Evolutionary conservation across 2,797 vertebrate genomes (phyloP).

Genomic region (Pterois miles): DNA sequence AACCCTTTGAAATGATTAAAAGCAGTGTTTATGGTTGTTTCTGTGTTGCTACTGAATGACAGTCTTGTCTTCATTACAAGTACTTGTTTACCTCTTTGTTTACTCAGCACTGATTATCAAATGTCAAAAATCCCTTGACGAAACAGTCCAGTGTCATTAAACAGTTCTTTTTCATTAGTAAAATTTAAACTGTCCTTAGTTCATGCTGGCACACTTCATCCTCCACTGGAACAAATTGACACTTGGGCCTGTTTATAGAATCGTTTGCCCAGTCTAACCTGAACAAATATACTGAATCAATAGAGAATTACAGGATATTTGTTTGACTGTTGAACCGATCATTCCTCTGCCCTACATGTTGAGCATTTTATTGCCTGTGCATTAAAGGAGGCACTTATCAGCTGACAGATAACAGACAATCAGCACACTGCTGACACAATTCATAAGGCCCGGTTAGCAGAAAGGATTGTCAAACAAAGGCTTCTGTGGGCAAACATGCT

Average conservation of each 20-base stretch:
- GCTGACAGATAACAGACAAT: conserved; percentile 82
- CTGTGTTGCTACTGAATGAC: neutral
- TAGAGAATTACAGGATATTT: conserved; percentile 77
- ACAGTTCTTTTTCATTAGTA: conserved; percentile 26
- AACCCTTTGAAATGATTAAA: conserved; percentile 3
- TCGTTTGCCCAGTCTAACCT: conserved; percentile 62
- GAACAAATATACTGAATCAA: conserved; percentile 79
- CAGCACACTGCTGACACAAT: conserved; percentile 82
- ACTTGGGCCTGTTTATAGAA: conserved; percentile 57
- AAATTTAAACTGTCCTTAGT: conserved; percentile 34
- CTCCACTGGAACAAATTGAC: conserved; percentile 56
- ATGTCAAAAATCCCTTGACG: conserved; percentile 5
- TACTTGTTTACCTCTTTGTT: conserved; percentile 17
- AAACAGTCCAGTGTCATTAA: conserved; percentile 20
- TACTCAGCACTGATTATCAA: neutral
- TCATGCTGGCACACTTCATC: conserved; percentile 41
- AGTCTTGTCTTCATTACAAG: conserved; percentile 3
- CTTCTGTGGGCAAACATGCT: conserved; percentile 82
- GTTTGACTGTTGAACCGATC: conserved; percentile 68
- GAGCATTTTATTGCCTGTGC: conserved; percentile 81
- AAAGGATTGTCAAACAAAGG: conserved; percentile 84
- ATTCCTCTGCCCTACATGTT: conserved; percentile 63
- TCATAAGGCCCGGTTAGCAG: conserved; percentile 77
- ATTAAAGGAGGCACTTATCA: conserved; percentile 83
- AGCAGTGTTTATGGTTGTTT: neutral